Evolutionary conservation across 64 coral and sea anemone species (phyloP).

Genomic region (Cladopsammia gracilis): DNA sequence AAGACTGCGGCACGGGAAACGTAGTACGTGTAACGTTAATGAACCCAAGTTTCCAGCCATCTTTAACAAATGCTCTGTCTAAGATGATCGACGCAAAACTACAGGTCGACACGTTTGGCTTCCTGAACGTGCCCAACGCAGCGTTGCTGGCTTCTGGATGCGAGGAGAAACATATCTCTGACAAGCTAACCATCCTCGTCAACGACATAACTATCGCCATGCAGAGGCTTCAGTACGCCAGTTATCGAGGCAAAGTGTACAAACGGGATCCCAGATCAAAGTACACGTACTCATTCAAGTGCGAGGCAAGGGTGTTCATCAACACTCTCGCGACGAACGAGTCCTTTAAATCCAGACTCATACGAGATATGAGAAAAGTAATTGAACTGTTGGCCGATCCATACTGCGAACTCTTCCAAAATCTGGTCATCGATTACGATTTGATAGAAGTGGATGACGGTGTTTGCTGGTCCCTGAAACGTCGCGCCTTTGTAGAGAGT

Average conservation of each 20-base stretch:
- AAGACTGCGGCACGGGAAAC: constrained; percentile 13
- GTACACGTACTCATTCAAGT: constrained; percentile 23
- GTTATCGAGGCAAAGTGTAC: constrained; percentile 48
- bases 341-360: neutral
- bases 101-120: constrained; percentile 5
- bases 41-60: neutral
- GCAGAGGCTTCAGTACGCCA: constrained; percentile 5
- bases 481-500: neutral
- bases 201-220: constrained; percentile 23
- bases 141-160: neutral
- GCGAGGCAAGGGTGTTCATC: constrained; percentile 14
- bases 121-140: neutral
- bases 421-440: constrained; percentile 17
- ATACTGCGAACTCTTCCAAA: constrained; percentile 29
- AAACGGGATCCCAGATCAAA: neutral
- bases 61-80: neutral
- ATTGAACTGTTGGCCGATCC: constrained; percentile 25
- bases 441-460: constrained; percentile 29
- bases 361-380: constrained; percentile 20
- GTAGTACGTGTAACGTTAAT: constrained; percentile 13
- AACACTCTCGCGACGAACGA: constrained; percentile 38
- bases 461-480: constrained; percentile 14
- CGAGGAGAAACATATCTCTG: neutral
- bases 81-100: too few species aligned
- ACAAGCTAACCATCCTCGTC: constrained; percentile 42